phyloP scores from a whole-genome alignment of 2,113 vertebrate species.

The Otolemur garnettii region DNA sequence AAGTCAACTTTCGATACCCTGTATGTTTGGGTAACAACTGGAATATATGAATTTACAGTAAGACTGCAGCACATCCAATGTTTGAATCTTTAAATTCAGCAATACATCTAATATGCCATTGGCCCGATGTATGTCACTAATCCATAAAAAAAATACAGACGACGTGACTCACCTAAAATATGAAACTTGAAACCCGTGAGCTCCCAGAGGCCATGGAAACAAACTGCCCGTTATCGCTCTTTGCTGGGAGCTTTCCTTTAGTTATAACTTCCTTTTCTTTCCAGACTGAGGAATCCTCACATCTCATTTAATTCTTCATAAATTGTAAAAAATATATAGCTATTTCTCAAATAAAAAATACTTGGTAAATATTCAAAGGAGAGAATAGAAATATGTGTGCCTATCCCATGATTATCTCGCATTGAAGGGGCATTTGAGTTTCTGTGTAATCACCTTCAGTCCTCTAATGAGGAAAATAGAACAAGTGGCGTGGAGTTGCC shows the following conservation, averaged over 20 bases:
- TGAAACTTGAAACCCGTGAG: background rate
- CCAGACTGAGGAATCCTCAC: background rate
- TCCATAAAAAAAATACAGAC: background rate
- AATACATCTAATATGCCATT: background rate
- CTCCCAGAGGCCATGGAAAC: background rate
- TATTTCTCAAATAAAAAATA: conserved; percentile 27
- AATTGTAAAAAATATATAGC: background rate
- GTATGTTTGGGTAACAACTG: background rate
- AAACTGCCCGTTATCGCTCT: background rate
- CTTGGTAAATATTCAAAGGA: background rate
- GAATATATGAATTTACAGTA: background rate
- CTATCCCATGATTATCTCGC: conserved; percentile 56
- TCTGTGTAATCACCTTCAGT: conserved; percentile 68
- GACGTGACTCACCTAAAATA: conserved; percentile 16
- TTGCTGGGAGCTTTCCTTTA: background rate
- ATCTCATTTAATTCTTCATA: background rate
- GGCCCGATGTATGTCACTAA: background rate
- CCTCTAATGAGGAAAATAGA: conserved; percentile 78
- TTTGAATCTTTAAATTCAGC: background rate
- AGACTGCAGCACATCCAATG: background rate
- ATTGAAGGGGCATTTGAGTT: conserved; percentile 61
- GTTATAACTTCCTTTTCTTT: background rate
- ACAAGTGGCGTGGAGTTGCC: conserved; percentile 81
- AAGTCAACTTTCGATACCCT: background rate
- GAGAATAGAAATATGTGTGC: conserved; percentile 57